phyloP scores from a whole-genome alignment of 2,113 vertebrate species.

The Catagonus wagneri region DNA sequence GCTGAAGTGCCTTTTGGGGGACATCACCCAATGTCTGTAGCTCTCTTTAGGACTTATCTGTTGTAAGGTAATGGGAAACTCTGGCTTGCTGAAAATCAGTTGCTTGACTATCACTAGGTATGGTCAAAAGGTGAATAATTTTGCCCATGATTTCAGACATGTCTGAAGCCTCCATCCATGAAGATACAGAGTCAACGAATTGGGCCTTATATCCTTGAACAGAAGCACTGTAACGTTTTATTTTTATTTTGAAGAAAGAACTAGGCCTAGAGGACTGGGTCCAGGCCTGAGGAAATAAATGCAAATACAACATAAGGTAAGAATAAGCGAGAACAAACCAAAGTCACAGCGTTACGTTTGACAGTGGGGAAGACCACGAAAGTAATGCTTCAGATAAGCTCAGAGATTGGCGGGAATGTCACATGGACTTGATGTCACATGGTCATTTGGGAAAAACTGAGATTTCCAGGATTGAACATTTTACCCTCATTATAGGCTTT shows the following conservation, averaged over 20 bases:
- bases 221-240: conserved; percentile 88
- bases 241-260: conserved; percentile 84
- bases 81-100: conserved; percentile 82
- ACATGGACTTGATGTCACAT: conserved; percentile 67
- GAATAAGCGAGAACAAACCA: conserved; percentile 87
- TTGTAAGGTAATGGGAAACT: conserved; percentile 84
- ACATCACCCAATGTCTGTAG: conserved; percentile 54
- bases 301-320: conserved; percentile 86
- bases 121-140: conserved; percentile 78
- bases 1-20: conserved; percentile 70
- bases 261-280: conserved; percentile 78
- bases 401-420: conserved; percentile 78
- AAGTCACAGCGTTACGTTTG: conserved; percentile 86
- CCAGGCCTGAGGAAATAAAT: conserved; percentile 88
- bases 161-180: conserved; percentile 83
- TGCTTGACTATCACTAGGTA: conserved; percentile 62
- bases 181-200: conserved; percentile 84
- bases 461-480: conserved; percentile 80
- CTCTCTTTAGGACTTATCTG: conserved; percentile 66
- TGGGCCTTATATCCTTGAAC: conserved; percentile 99
- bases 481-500: conserved; percentile 86
- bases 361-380: conserved; percentile 81
- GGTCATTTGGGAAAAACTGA: conserved; percentile 68
- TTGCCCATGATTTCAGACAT: conserved; percentile 85
- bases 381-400: conserved; percentile 83